These are phyloP conservation scores for Paradoxurus hermaphroditus DNA, from an alignment of 2,113 vertebrate species.

Conservation along the genomic window DNA sequence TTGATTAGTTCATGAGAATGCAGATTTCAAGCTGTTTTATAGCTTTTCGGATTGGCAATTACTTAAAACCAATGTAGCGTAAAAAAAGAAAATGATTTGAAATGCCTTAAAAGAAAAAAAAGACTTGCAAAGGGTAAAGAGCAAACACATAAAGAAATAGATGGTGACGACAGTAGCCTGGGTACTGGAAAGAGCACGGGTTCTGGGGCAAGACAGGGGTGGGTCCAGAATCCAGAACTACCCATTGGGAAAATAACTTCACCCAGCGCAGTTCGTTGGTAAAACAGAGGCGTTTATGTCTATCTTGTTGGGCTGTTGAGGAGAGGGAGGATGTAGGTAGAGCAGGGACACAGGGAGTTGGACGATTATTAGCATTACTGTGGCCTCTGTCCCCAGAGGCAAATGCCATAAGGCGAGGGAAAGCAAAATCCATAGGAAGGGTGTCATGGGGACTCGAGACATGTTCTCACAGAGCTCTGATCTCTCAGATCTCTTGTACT, in stretches of 20 bases:
- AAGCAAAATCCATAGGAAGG: not conserved
- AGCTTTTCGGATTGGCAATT: not conserved
- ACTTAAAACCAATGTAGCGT: not conserved
- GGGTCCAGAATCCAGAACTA: not conserved
- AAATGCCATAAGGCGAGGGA: not conserved
- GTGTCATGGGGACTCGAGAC: not conserved
- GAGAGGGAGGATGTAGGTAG: not conserved
- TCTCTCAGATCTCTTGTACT: not conserved
- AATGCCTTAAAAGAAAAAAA: not conserved
- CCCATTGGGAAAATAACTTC: not conserved
- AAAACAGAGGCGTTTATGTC: accelerated
- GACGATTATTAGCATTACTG: not conserved
- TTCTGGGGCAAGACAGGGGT: not conserved
- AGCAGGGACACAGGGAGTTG: not conserved
- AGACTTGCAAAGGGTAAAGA: not conserved
- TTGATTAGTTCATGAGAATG: not conserved
- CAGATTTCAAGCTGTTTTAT: not conserved
- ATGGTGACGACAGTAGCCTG: not conserved
- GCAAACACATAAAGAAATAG: not conserved
- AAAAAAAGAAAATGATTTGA: not conserved
- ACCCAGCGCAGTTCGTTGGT: not conserved
- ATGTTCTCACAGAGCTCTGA: not conserved
- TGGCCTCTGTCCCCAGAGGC: not conserved
- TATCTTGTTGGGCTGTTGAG: not conserved
- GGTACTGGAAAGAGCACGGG: not conserved